A percentile compares a stretch with the other conserved stretches of the same genome.
Conservation (phyloP, 2,888 invertebrate genomes). For the Amphiduros pacificus region DNA sequence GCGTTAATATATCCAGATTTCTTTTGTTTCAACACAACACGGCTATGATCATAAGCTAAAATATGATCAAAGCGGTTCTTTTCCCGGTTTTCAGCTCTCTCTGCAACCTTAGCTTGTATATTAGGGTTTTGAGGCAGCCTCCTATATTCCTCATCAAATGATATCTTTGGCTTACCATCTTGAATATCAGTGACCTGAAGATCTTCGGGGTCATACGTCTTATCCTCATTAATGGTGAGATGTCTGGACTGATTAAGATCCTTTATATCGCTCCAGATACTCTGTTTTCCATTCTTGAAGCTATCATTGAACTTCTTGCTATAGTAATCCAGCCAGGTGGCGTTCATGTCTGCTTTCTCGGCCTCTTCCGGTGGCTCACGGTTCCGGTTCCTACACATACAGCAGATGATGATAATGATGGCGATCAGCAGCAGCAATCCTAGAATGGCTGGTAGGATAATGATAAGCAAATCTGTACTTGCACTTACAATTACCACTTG, state of each 20-base stretch:
- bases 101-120: conserved; percentile 36
- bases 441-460: not conserved
- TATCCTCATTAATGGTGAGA: conserved; percentile 18
- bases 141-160: conserved; percentile 51
- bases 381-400: conserved; percentile 28
- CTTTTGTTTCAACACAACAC: conserved; percentile 39
- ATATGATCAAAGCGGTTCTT: conserved; percentile 54
- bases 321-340: conserved; percentile 22
- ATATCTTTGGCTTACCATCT: conserved; percentile 26
- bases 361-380: conserved; percentile 14
- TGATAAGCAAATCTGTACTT: not conserved
- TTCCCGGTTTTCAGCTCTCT: conserved; percentile 35
- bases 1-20: conserved; percentile 53
- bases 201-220: conserved; percentile 19
- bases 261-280: conserved; percentile 29
- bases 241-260: conserved; percentile 24
- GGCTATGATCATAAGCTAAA: conserved; percentile 54
- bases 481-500: not conserved
- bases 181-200: conserved; percentile 27
- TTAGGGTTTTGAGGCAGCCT: conserved; percentile 47
- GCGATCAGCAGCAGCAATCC: conserved; percentile 34
- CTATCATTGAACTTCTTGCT: conserved; percentile 6
- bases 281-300: conserved; percentile 6
- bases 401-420: conserved; percentile 30
- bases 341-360: conserved; percentile 21